Evolutionary conservation across 2,797 vertebrate genomes (phyloP), one percentile per base, ranked within the genome.

Genomic region (Clarias platycephalus): DNA sequence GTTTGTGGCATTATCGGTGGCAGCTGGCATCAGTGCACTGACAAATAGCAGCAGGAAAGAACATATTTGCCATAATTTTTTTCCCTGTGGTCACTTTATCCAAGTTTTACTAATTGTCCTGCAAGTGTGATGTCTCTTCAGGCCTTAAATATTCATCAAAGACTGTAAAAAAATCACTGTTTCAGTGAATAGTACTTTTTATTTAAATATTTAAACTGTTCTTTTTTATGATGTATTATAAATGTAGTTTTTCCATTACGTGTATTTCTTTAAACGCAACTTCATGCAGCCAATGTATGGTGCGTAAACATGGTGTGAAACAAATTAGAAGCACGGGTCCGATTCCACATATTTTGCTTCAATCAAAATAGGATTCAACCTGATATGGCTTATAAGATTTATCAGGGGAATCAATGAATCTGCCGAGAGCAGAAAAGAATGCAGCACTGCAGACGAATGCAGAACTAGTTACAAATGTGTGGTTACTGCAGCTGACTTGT

Each of bases 81-180:
- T 28, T 15, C n/a, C 16, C 75, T 77, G 15, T 49, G 40, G 37
- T 80, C 77, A 62, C 58, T 79, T 53, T 31, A 57, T 34, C 9
- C 75, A 58, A 77, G 55, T 60, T 60, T 57, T 60, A 16, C 28
- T 55, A 63, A 7, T 49, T 63, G 70, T 34, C 60, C 31, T 70
- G 57, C 63, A 40, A 82, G 68, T 64, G 58, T 86, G 67, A 78
- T 37, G 53, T 78, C 44, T 86, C 77, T 84, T 80, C 53, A 85
- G 76, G 78, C 63, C 66, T 82, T 68, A 68, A 82, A 40, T 34
- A 71, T 40, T 70, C 31, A 53, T 80, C 71, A 53, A 80, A 71
- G 82, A 84, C 85, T 84, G 44, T 62, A 75, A 74, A 68, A 68
- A 37, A 75, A 74, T 77, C 57, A 86, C 40, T 60, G 74, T 55